Evolutionary conservation across 2,113 vertebrate genomes (phyloP).

Genomic region (Propithecus coquereli): DNA sequence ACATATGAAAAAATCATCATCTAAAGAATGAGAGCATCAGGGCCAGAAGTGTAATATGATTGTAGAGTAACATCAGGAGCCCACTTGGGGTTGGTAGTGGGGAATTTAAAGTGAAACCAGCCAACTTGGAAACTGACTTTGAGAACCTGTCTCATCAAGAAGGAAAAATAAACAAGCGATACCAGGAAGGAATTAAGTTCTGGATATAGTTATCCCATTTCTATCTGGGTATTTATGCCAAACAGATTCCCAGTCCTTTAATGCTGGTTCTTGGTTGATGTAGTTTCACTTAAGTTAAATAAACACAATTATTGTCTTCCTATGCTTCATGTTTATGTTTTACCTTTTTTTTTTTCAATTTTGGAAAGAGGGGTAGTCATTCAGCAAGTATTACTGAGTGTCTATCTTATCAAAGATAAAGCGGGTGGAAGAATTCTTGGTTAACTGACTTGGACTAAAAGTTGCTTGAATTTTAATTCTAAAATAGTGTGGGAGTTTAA

Average conservation of each 20-base stretch:
- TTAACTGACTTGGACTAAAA: constrained; percentile 44
- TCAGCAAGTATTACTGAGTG: neutral
- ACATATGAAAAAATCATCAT: neutral
- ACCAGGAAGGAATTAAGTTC: neutral
- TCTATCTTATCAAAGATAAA: neutral
- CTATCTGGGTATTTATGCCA: neutral
- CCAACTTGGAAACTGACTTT: neutral
- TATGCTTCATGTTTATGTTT: neutral
- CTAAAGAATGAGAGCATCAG: neutral
- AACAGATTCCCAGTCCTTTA: neutral
- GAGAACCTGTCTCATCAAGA: neutral
- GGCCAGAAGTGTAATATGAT: neutral
- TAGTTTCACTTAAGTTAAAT: neutral
- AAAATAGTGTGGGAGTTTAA: constrained; percentile 39
- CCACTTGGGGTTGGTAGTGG: neutral
- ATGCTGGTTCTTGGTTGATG: neutral
- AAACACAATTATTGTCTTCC: neutral
- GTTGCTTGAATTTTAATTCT: neutral
- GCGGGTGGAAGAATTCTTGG: neutral
- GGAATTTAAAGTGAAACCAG: neutral
- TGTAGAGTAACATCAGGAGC: neutral
- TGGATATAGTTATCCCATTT: neutral
- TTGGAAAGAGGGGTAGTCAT: neutral
- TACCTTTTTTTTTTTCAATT: neutral
- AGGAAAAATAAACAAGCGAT: neutral